Evolutionary conservation across 1,140 invertebrate genomes (phyloP).

Genomic region (Hyphantria cunea): DNA sequence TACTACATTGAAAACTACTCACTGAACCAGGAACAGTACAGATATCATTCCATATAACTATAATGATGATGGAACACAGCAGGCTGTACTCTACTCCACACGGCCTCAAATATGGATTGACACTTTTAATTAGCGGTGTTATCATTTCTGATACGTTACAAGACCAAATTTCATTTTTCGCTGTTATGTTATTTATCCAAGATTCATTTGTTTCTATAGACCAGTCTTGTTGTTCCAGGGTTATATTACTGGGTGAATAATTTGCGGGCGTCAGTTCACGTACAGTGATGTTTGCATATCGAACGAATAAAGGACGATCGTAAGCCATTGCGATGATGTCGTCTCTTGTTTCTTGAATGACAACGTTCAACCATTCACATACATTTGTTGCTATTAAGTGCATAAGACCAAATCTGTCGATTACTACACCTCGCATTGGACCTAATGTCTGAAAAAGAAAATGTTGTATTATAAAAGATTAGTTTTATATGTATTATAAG

Average conservation of each 20-base stretch:
- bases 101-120: slow-evolving; percentile 86
- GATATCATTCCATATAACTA: slow-evolving; percentile 85
- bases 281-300: slow-evolving; percentile 58
- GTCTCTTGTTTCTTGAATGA: slow-evolving; percentile 85
- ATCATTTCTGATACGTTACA: slow-evolving; percentile 83
- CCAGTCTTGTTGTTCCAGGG: slow-evolving; percentile 47
- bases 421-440: slow-evolving; percentile 76
- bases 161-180: slow-evolving; percentile 48
- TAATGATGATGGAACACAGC: slow-evolving; percentile 86
- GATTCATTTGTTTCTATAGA: slow-evolving; percentile 23
- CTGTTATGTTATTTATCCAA: slow-evolving; percentile 47
- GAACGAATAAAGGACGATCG: slow-evolving; percentile 46
- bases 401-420: slow-evolving; percentile 85
- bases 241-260: slow-evolving; percentile 33
- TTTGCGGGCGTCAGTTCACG: slow-evolving; percentile 17
- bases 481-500: too few species aligned
- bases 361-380: slow-evolving; percentile 85
- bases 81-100: slow-evolving; percentile 89
- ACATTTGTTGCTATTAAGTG: slow-evolving; percentile 83
- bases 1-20: slow-evolving; percentile 26
- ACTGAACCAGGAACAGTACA: slow-evolving; percentile 82
- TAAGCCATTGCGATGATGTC: slow-evolving; percentile 80
- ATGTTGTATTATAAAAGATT: too few species aligned
- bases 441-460: slow-evolving; percentile 59
- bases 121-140: slow-evolving; percentile 83